A percentile compares a stretch with the other conserved stretches of the same genome.
These are phyloP conservation scores for Drosophila jambulina DNA, from an alignment of 1,140 invertebrate genomes.

Conservation along the genomic window DNA sequence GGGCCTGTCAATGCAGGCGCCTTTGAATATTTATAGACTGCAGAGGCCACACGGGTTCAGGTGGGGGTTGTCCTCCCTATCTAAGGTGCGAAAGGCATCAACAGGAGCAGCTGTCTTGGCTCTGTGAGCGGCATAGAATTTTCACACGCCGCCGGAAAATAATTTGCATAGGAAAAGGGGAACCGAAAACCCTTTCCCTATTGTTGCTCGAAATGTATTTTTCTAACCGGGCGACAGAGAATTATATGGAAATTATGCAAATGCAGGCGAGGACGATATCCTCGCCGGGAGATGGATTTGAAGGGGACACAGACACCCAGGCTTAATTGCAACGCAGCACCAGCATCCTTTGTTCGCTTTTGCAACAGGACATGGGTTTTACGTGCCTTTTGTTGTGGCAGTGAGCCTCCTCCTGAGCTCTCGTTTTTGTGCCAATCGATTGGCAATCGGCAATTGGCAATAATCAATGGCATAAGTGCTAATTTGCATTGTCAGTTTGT, in stretches of 20 bases:
- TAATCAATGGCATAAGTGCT: constrained; percentile 77
- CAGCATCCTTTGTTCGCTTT: constrained; percentile 35
- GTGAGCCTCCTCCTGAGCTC: constrained; percentile 17
- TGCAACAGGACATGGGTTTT: constrained; percentile 45
- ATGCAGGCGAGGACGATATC: constrained; percentile 38
- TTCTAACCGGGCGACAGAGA: constrained; percentile 68
- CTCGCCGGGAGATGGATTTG: constrained; percentile 11
- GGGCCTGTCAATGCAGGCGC: constrained; percentile 60
- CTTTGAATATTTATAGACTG: constrained; percentile 72
- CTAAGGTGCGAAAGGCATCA: constrained; percentile 27
- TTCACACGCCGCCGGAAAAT: constrained; percentile 58
- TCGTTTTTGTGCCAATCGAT: constrained; percentile 59
- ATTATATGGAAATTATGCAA: constrained; percentile 79
- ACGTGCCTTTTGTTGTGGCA: constrained; percentile 42
- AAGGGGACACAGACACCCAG: constrained; percentile 19
- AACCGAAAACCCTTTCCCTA: constrained; percentile 38
- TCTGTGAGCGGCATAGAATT: constrained; percentile 38
- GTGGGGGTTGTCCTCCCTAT: background rate
- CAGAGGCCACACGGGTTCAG: background rate
- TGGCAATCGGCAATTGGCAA: constrained; percentile 78
- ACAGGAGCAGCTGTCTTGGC: constrained; percentile 60
- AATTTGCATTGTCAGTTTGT: constrained; percentile 71
- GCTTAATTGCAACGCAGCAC: constrained; percentile 62
- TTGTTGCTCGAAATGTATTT: constrained; percentile 34
- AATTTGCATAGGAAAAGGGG: constrained; percentile 62